phyloP scores from a whole-genome alignment of 2,888 invertebrate species.

The Balanococcus diminutus region DNA sequence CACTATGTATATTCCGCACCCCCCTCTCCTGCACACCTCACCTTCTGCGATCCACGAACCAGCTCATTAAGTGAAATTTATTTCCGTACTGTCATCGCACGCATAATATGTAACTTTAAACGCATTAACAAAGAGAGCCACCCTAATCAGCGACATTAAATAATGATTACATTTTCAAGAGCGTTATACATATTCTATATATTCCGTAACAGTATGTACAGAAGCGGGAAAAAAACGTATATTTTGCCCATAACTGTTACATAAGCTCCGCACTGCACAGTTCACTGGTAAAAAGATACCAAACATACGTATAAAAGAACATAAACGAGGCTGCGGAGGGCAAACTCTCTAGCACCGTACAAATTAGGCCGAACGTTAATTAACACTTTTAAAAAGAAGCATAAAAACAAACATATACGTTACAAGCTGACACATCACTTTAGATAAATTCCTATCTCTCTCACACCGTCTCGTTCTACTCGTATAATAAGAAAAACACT shows the following conservation, averaged over 20 bases:
- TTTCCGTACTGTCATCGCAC: conserved; percentile 6
- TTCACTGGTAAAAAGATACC: not conserved
- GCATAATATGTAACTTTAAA: conserved; percentile 25
- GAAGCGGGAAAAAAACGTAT: not conserved
- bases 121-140: conserved; percentile 23
- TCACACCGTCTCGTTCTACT: no score
- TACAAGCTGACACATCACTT: not conserved
- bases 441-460: not conserved
- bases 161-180: conserved; percentile 37
- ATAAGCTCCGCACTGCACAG: not conserved
- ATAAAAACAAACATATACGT: not conserved
- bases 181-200: conserved; percentile 14
- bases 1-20: not conserved
- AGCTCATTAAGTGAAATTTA: conserved; percentile 42
- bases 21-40: not conserved
- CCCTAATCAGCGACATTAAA: conserved; percentile 46
- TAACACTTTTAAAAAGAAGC: not conserved
- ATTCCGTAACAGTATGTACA: not conserved
- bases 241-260: not conserved
- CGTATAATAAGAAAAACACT: not conserved
- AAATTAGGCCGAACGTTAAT: conserved; percentile 20
- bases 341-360: no score
- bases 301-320: not conserved
- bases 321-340: not conserved
- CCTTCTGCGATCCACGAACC: not conserved